Evolutionary conservation across 2,888 invertebrate genomes (phyloP).

Genomic region (Heteromurus nitidus): DNA sequence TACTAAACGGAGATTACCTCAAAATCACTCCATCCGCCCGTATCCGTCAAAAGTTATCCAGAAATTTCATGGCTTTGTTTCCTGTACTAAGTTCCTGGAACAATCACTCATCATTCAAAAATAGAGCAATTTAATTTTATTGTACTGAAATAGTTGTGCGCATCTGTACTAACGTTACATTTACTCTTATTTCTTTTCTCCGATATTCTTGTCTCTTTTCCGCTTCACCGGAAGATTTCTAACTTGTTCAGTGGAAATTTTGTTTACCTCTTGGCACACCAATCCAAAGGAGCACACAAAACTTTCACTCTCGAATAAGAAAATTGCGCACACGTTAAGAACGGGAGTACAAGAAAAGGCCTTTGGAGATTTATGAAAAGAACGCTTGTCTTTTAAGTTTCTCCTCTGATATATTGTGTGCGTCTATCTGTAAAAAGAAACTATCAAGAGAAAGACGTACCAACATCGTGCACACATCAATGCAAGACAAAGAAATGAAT

Average conservation of each 20-base stretch:
- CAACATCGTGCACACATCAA: constrained; percentile 18
- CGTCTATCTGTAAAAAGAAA: constrained; percentile 37
- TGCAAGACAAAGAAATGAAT: constrained; percentile 48
- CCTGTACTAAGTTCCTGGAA: too few relatives aligned
- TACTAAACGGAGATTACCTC: too few relatives aligned
- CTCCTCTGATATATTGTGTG: constrained; percentile 37
- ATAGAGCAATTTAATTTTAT: too few relatives aligned
- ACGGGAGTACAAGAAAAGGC: constrained; percentile 41
- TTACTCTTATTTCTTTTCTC: too few relatives aligned
- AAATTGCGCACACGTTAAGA: constrained; percentile 41
- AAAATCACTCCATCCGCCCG: too few relatives aligned
- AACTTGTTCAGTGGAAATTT: constrained; percentile 28
- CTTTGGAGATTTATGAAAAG: constrained; percentile 59
- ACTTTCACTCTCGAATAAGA: background rate
- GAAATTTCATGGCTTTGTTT: too few relatives aligned
- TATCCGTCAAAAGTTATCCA: too few relatives aligned
- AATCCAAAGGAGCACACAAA: background rate
- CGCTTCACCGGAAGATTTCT: background rate
- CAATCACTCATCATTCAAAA: too few relatives aligned
- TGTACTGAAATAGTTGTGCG: too few relatives aligned
- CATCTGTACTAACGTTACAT: too few relatives aligned
- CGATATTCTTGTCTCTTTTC: too few relatives aligned
- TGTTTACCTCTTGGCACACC: constrained; percentile 25
- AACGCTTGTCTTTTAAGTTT: constrained; percentile 61
- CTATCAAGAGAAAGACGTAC: constrained; percentile 50